phyloP scores from a whole-genome alignment of 2,113 vertebrate genomes.

The Uria lomvia region DNA sequence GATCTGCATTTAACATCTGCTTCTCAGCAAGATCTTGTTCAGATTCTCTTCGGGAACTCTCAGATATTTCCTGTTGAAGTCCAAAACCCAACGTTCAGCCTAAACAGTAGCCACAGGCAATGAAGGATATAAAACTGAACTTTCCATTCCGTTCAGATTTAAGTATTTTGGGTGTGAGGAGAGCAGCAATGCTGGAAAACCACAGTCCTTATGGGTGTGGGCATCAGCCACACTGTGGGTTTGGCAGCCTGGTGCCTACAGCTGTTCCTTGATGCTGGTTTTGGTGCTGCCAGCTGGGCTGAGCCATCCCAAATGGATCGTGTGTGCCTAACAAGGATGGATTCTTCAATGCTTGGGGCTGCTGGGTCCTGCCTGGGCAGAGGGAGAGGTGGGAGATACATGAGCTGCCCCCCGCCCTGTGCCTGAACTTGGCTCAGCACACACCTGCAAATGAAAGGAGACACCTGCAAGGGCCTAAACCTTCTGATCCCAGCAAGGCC shows the following conservation, averaged over 20 bases:
- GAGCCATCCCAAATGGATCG: neutral
- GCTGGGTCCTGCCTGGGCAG: neutral
- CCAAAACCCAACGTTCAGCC: neutral
- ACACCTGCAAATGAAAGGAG: neutral
- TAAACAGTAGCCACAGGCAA: neutral
- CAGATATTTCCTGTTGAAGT: neutral
- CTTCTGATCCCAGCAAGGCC: neutral
- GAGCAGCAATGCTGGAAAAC: neutral
- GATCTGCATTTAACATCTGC: neutral
- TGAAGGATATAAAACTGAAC: neutral
- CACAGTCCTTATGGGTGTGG: rapidly evolving
- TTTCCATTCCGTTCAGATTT: neutral
- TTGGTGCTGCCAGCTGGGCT: conserved; percentile 11
- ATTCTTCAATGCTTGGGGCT: neutral
- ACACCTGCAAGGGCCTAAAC: neutral
- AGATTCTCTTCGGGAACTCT: neutral
- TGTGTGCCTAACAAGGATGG: neutral
- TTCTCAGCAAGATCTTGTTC: neutral
- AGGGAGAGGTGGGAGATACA: neutral
- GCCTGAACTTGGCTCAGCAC: neutral
- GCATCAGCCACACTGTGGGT: rapidly evolving
- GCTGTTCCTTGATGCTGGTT: neutral
- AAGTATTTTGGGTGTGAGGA: neutral
- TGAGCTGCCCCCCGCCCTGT: neutral
- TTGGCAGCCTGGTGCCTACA: neutral